Base-by-base conservation (phyloP, 2,888 invertebrate genomes). In the Standfussiana lucernea region DNA sequence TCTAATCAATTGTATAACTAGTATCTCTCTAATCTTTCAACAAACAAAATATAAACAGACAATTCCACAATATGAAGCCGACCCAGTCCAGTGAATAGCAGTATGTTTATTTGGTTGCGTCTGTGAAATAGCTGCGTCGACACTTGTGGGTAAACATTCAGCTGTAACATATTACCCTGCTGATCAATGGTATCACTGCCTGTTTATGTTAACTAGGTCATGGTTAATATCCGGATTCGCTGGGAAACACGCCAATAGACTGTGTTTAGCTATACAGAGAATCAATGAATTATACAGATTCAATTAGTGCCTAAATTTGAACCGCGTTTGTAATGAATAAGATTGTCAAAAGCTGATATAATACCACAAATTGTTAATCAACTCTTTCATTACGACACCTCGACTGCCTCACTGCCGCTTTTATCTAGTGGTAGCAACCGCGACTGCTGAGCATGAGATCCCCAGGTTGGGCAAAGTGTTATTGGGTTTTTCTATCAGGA, bases 121-220 rank as follows among this genome's bases (percentile, higher is more conserved):
- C 76, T 77, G 85, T 78, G 78, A 81, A 84, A 80, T 79, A 77
- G 61, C 85, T 21, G 32, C 69, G 74, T 76, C 67, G 72, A 80
- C 70, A 73, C 42, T 73, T 66, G 50, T 69, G 37, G 69, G 74
- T 83, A 84, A 86, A 83, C 80, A 84, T 50, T 70, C 47, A 40
- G 35, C 66, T 53, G 13, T 78, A 86, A 84, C 67, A 71, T 74
- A 67, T 78, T 78, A 53, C 77, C 70, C 18, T 75, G 83, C 64
- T 78, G 86, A 83, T 82, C 67, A 72, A 66, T 84, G 75, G 72
- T 86, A 83, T 84, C 72, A 86, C 78, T 86, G 71, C 13, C 42
- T 77, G 72, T 81, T 83, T 83, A 77, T 62, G 66, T 83, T 74
- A 28, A 77, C 56, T 77, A 86, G 83, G 74, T 78, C 72, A 78